Evolutionary conservation across 2,888 invertebrate species (phyloP), one percentile per base, ranked within the genome.

Genomic region (Melanostoma scalare): DNA sequence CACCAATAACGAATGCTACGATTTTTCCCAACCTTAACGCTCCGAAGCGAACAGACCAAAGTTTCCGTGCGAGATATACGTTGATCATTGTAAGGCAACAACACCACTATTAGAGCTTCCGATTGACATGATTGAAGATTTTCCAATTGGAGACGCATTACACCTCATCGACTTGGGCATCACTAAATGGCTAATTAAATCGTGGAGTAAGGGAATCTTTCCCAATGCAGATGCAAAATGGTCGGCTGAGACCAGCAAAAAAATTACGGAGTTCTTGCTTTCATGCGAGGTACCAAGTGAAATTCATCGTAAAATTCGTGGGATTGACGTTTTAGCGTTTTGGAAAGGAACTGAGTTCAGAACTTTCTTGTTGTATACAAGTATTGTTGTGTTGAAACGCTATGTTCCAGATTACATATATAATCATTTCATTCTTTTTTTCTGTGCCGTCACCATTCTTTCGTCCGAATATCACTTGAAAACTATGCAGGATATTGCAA

Each of bases 111-210:
- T 42, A 68, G 78, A 81, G 40, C 65, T 88, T 6, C 85, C 85
- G 10, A 80, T 87, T 31, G 63, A 87, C 73, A 87, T 87, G 87
- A 61, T 87, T 4, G 52, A 86, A 65, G 85, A 86, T 68, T 87
- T 88, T 72, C 80, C 85, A n/a, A 80, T 87, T 6, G 86, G 74
- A n/a, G 87, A 87, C 68, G 82, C 80, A 6, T 63, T 87, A 20
- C 87, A 87, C 79, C 52, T 86, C 30, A 71, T 86, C 6, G 86
- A 87, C 73, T 85, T 87, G 50, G 87, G 86, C 63, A 42, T 82
- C 48, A 69, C 74, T 71, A 85, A 63, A 33, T 33, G 63, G 36
- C 48, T 63, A 71, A 72, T 86, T 65, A 56, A 65, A 63, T 84
- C 81, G 44, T 87, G 87, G 86, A 71, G 72, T 30, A 50, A 78